These are phyloP conservation scores for Rhagonycha fulva DNA, from an alignment of 2,888 invertebrate genomes.

Conservation along the genomic window DNA sequence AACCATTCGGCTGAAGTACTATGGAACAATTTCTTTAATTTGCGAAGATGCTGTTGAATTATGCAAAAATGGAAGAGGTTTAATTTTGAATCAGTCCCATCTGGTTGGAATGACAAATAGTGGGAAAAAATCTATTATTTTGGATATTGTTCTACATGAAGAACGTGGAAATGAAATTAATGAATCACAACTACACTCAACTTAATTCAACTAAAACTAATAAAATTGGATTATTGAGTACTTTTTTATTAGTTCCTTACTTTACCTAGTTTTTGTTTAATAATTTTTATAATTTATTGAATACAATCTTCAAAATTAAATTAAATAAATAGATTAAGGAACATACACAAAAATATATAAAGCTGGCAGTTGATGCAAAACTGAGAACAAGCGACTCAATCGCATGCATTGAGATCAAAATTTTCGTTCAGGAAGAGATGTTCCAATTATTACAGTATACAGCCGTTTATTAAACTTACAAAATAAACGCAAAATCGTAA, in stretches of 20 bases:
- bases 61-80: slow-evolving; percentile 44
- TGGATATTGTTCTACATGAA: slow-evolving; percentile 48
- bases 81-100: slow-evolving; percentile 45
- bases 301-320: not conserved
- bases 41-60: slow-evolving; percentile 41
- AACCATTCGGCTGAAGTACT: slow-evolving; percentile 47
- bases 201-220: not conserved
- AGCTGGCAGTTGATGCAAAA: not conserved
- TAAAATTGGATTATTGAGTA: not conserved
- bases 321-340: not conserved
- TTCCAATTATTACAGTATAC: not conserved
- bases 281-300: not conserved
- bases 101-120: slow-evolving; percentile 44
- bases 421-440: not conserved
- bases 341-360: not conserved
- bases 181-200: not conserved
- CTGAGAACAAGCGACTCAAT: not conserved
- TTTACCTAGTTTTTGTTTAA: slow-evolving; percentile 2
- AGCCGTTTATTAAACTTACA: not conserved
- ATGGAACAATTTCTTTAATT: slow-evolving; percentile 44
- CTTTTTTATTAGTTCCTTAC: not conserved
- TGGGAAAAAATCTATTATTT: slow-evolving; percentile 41
- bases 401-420: not conserved
- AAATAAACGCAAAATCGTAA: not conserved
- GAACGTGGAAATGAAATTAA: not conserved